A percentile compares a stretch with the other conserved stretches of the same genome.
Conservation (phyloP, 2,113 vertebrate genomes). For the Oryzias melastigma region DNA sequence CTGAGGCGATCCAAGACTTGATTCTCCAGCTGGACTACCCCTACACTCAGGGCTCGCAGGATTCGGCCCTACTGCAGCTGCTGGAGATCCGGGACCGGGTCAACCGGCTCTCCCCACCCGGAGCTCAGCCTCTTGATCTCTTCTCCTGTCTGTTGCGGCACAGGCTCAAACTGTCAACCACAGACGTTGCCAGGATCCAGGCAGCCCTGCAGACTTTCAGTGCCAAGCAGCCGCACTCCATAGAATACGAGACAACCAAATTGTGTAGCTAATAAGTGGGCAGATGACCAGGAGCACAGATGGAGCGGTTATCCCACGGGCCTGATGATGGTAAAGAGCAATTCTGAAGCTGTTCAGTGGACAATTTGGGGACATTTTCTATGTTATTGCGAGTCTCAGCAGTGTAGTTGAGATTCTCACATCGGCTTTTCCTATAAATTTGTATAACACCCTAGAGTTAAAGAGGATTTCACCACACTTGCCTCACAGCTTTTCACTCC, state of each 20-base stretch:
- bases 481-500: slow-evolving; percentile 50
- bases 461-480: slow-evolving; percentile 58
- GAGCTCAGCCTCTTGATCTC: slow-evolving; percentile 78
- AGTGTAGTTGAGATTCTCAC: slow-evolving; percentile 49
- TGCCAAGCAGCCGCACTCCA: slow-evolving; percentile 78
- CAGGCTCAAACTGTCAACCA: slow-evolving; percentile 79
- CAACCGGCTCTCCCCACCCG: slow-evolving; percentile 80
- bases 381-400: slow-evolving; percentile 48
- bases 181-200: slow-evolving; percentile 80
- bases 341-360: slow-evolving; percentile 33
- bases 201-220: slow-evolving; percentile 81
- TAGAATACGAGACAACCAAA: slow-evolving; percentile 84
- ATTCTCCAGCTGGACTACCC: slow-evolving; percentile 84
- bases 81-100: slow-evolving; percentile 83
- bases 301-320: slow-evolving; percentile 37
- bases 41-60: slow-evolving; percentile 82
- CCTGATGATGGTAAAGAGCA: slow-evolving; percentile 48
- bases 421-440: slow-evolving; percentile 67
- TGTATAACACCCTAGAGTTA: slow-evolving; percentile 59
- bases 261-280: slow-evolving; percentile 81
- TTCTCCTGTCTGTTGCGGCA: slow-evolving; percentile 82
- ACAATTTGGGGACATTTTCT: slow-evolving; percentile 56
- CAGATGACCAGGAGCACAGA: slow-evolving; percentile 29
- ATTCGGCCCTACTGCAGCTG: slow-evolving; percentile 82
- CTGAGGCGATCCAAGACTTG: slow-evolving; percentile 82